Evolutionary conservation across 2,113 vertebrate species (phyloP), one percentile per base, ranked within the genome.

Genomic region (Copsychus sechellarum): DNA sequence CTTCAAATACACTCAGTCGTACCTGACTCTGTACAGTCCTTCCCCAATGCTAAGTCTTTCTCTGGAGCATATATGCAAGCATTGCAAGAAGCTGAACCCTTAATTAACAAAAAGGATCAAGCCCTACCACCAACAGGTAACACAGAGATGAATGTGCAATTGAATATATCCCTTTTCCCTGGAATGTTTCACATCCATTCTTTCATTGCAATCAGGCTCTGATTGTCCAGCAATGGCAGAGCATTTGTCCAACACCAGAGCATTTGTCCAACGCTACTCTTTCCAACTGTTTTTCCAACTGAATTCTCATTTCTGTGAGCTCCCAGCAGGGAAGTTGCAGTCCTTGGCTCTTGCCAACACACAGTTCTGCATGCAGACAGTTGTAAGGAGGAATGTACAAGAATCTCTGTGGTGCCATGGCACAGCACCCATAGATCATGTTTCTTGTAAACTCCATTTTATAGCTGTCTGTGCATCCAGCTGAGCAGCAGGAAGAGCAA

Each of bases 371-470:
- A 8, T 80, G 80, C 69, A 76, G 86, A 82, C 65, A 76, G 71
- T 40, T 90, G 50, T 42, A 45, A 86, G 85, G 60, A 95, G 83
- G 87, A 67, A 90, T 4, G 80, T 18, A 51, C 60, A 45, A 70
- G 86, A 90, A 86, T 25, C 36, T 82, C 88, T 74, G 73, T 2
- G 2, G 93, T 94, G 73, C 94, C 85, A 28, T n/a, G 74, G 93
- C 86, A 89, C 54, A 90, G 64, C 0, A 3, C 64, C 84, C 60
- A 0, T 36, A 42, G 60, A 78, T 92, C 78, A 21, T 28, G 50
- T 33, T 38, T 61, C 91, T 72, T 76, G 74, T 91, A 90, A 93
- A 93, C 82, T 91, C 48, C 48, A 36, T 84, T 94, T 96, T 56
- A 83, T 24, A 78, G 91, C 84, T 94, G 71, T 86, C 92, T 93